Percentiles rank a stretch among this genome's conserved stretches.
phyloP scores from a whole-genome alignment of 2,797 vertebrate species.

The Melanotaenia maccullochi region DNA sequence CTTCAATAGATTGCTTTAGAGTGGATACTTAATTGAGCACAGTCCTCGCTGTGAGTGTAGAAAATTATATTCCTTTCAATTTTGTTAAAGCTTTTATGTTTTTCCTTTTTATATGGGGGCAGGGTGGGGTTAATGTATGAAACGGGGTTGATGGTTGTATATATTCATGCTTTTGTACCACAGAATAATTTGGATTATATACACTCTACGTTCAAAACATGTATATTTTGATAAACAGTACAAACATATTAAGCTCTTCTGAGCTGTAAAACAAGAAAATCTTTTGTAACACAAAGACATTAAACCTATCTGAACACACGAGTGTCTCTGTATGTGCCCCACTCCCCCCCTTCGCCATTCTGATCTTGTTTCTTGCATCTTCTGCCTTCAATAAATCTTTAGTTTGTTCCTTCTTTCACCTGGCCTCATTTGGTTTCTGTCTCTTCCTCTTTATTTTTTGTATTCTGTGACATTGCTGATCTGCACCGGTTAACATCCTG shows the following conservation, averaged over 20 bases:
- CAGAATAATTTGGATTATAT: slow-evolving; percentile 86
- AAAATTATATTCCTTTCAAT: slow-evolving; percentile 59
- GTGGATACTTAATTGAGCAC: slow-evolving; percentile 60
- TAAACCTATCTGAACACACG: slow-evolving; percentile 82
- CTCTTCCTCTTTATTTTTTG: slow-evolving; percentile 55
- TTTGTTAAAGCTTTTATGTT: slow-evolving; percentile 77
- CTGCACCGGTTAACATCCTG: slow-evolving; percentile 67
- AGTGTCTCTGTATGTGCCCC: slow-evolving; percentile 76
- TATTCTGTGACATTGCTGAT: slow-evolving; percentile 61
- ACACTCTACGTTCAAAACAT: slow-evolving; percentile 90
- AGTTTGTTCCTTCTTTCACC: slow-evolving; percentile 81
- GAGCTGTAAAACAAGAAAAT: slow-evolving; percentile 71
- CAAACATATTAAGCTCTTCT: slow-evolving; percentile 73
- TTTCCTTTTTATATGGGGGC: slow-evolving; percentile 68
- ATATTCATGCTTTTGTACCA: slow-evolving; percentile 96
- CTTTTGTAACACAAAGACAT: slow-evolving; percentile 84
- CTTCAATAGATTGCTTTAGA: slow-evolving; percentile 67
- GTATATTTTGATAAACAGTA: slow-evolving; percentile 88
- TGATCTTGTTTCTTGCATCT: slow-evolving; percentile 72
- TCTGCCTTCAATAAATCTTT: slow-evolving; percentile 86
- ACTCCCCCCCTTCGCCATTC: slow-evolving; percentile 45
- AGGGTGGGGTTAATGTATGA: slow-evolving; percentile 73
- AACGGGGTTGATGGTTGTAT: slow-evolving; percentile 86
- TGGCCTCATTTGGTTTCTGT: slow-evolving; percentile 79
- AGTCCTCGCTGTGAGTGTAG: slow-evolving; percentile 72